Percentiles rank a stretch among this genome's conserved stretches.
Evolutionary conservation across 2,888 invertebrate species (phyloP).

Genomic region (Chorisops tibialis): DNA sequence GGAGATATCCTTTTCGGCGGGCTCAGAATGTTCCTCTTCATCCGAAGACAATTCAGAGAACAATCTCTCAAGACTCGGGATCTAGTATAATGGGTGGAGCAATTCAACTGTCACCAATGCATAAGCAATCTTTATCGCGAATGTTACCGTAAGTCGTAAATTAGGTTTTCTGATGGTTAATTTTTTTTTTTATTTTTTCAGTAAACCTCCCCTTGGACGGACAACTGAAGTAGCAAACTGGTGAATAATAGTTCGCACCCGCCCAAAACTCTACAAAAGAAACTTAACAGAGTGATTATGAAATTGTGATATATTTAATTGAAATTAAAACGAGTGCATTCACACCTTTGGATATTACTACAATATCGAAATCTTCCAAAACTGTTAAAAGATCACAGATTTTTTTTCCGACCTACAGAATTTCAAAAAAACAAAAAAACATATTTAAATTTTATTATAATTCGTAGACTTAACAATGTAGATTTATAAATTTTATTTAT

Average conservation of each 20-base stretch:
- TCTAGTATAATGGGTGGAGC: conserved; percentile 59
- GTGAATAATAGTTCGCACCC: conserved; percentile 42
- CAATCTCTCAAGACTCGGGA: conserved; percentile 58
- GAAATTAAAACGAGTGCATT: too few relatives aligned
- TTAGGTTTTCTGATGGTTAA: background rate
- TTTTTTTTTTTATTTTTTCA: conserved; percentile 35
- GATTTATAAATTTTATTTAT: too few relatives aligned
- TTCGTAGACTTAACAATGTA: too few relatives aligned
- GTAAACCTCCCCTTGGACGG: conserved; percentile 50
- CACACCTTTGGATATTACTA: too few relatives aligned
- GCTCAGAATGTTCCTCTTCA: conserved; percentile 42
- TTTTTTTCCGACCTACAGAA: too few relatives aligned
- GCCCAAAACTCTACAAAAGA: background rate
- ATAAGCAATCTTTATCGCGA: conserved; percentile 49
- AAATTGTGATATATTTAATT: conserved; percentile 2
- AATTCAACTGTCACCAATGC: conserved; percentile 51
- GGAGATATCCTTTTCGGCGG: conserved; percentile 64
- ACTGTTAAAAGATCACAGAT: too few relatives aligned
- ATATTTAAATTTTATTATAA: too few relatives aligned
- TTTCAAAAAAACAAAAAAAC: too few relatives aligned
- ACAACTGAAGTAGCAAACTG: conserved; percentile 50
- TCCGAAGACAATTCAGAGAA: conserved; percentile 56
- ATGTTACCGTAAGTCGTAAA: conserved; percentile 48
- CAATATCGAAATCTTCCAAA: too few relatives aligned
- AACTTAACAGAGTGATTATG: background rate